A percentile compares a stretch with the other conserved stretches of the same genome.
Evolutionary conservation across 2,888 invertebrate genomes (phyloP).

Genomic region (Abscondita cerata): DNA sequence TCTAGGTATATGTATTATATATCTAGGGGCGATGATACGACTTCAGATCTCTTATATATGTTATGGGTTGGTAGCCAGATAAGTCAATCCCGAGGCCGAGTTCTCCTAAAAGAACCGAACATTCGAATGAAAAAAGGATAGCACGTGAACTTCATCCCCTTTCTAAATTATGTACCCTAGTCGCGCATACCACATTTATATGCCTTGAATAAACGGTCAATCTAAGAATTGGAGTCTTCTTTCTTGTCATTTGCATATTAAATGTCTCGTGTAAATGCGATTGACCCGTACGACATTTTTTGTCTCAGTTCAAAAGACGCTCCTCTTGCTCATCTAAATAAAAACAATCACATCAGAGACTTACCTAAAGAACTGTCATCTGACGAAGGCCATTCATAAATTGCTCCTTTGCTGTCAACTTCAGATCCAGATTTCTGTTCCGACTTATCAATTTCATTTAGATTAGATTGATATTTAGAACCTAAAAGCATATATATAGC

Average conservation of each 20-base stretch:
- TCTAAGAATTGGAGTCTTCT: slow-evolving; percentile 42
- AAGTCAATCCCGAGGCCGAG: slow-evolving; percentile 42
- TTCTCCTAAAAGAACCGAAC: slow-evolving; percentile 39
- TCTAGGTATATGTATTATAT: slow-evolving; percentile 38
- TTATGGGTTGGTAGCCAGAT: slow-evolving; percentile 43
- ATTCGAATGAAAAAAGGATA: slow-evolving; percentile 39
- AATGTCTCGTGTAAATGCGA: slow-evolving; percentile 31
- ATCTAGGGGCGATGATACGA: slow-evolving; percentile 40
- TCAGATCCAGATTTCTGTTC: slow-evolving; percentile 72
- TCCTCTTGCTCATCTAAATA: not conserved
- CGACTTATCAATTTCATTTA: slow-evolving; percentile 82
- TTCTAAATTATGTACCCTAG: slow-evolving; percentile 46
- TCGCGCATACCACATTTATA: slow-evolving; percentile 46
- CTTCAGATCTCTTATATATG: slow-evolving; percentile 42
- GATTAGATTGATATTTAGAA: slow-evolving; percentile 74
- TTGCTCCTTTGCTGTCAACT: slow-evolving; percentile 60
- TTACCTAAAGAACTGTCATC: slow-evolving; percentile 42
- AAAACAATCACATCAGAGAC: slow-evolving; percentile 17
- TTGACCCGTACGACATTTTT: slow-evolving; percentile 13
- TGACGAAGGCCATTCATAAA: slow-evolving; percentile 47
- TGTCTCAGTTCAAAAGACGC: not conserved
- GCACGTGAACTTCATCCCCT: slow-evolving; percentile 39
- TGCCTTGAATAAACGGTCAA: slow-evolving; percentile 44
- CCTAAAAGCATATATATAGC: slow-evolving; percentile 62
- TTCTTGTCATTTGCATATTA: slow-evolving; percentile 41